Evolutionary conservation across 2,888 invertebrate genomes (phyloP).

Genomic region (Cotesia congregata): DNA sequence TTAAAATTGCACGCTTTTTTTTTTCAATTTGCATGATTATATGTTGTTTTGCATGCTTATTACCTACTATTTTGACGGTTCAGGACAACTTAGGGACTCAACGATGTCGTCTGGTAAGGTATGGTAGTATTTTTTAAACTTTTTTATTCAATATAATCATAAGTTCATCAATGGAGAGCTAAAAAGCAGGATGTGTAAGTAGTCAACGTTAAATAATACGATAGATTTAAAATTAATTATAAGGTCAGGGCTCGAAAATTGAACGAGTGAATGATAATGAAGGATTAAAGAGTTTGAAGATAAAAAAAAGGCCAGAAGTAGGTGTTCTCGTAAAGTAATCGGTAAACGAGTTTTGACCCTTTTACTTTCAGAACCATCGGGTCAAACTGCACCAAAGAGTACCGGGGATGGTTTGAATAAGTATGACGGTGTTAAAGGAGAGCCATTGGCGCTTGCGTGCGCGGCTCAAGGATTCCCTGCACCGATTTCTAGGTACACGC

Average conservation of each 20-base stretch:
- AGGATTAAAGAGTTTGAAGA: background rate
- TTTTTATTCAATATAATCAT: background rate
- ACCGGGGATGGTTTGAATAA: conserved; percentile 70
- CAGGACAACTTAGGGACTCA: background rate
- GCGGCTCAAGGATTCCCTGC: conserved; percentile 68
- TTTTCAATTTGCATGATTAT: conserved; percentile 13
- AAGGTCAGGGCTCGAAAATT: background rate
- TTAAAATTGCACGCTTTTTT: background rate
- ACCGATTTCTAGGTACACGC: conserved; percentile 67
- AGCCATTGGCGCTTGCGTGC: conserved; percentile 65
- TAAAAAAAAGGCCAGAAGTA: background rate
- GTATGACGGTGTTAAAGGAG: conserved; percentile 62
- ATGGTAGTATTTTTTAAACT: conserved; percentile 3
- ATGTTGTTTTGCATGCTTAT: background rate
- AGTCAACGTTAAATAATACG: background rate
- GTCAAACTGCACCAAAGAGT: conserved; percentile 68
- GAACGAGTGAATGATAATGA: background rate
- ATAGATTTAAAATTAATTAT: background rate
- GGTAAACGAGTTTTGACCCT: conserved; percentile 24
- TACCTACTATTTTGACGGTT: background rate
- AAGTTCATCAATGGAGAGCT: background rate
- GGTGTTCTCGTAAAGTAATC: background rate
- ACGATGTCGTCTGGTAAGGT: background rate
- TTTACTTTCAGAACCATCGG: conserved; percentile 69
- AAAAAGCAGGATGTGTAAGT: background rate